These are phyloP conservation scores for Porites lobata DNA, from an alignment of 92 coral and sea anemone genomes.

Conservation along the genomic window DNA sequence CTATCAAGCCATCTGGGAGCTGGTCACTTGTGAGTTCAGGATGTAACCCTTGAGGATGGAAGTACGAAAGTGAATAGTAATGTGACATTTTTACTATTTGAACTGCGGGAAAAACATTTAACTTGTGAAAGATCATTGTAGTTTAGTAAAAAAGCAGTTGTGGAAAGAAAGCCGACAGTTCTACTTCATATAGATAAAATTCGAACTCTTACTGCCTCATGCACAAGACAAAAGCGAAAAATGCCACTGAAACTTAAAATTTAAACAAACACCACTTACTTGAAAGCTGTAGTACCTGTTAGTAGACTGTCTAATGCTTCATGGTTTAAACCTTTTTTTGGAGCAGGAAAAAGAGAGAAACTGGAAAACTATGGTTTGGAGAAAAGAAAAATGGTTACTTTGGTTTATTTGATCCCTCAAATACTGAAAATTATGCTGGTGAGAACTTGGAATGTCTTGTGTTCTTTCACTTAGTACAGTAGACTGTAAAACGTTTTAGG, in stretches of 20 bases:
- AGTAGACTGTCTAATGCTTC: not conserved
- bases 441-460: not conserved
- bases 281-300: not conserved
- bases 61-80: too few species aligned
- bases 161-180: too few species aligned
- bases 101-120: too few species aligned
- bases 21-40: too few species aligned
- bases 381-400: conserved; percentile 69
- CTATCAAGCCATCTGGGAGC: not conserved
- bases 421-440: conserved; percentile 25
- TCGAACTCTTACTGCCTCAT: too few species aligned
- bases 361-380: conserved; percentile 60
- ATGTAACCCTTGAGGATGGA: too few species aligned
- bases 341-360: not conserved
- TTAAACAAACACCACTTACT: not conserved
- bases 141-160: too few species aligned
- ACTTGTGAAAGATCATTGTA: too few species aligned
- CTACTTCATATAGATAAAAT: too few species aligned
- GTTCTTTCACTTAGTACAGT: not conserved
- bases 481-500: not conserved
- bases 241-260: too few species aligned
- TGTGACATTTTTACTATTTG: too few species aligned
- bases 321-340: not conserved
- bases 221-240: too few species aligned
- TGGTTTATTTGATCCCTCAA: conserved; percentile 69